Base-by-base conservation (phyloP, 1,140 invertebrate species). In the Drosophila bocqueti region DNA sequence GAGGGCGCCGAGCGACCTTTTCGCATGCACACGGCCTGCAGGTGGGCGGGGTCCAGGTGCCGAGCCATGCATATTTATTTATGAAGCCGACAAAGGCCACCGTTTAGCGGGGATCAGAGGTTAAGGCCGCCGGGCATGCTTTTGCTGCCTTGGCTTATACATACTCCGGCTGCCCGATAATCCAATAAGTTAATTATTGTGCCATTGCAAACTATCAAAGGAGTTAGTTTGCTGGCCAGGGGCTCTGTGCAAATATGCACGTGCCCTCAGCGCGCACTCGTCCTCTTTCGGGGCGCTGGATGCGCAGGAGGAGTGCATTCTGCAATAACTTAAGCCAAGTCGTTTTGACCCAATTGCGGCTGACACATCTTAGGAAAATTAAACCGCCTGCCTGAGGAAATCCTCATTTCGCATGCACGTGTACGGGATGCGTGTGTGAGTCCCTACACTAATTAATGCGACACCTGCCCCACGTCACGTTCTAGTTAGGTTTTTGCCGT, bases 361-460 rank as follows among this genome's bases (percentile, higher is more conserved):
- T 63, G 63, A 57, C 72, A 81, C 68, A 81, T 89, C 83, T 89
- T 89, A 81, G 77, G 49, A 77, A 77, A 89, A 89, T 80, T 46
- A 89, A 84, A 73, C 76, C 83, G 62, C 76, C 42, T 11, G 69
- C 81, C 67, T 58, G 49, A 81, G 84, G 68, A 89, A 75, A 71
- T 80, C 65, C 65, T 61, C 64, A 64, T 68, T 89, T 74, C 49
- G 57, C 61, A 79, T 71, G 54, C 66, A 58, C 68, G 46, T 54
- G 40, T 63, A 49, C 47, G 47, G 42, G 29, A 43, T 40, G 40
- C 7, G 47, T 42, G 72, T 59, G 50, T 24, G 64, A 18, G 46
- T 58, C 46, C 67, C 49, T 55, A 49, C 69, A 74, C 83, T 87
- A 87, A 87, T 89, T 87, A 87, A 87, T 81, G 57, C 52, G 60